Evolutionary conservation across 2,888 invertebrate species (phyloP).

Genomic region (Rotaria macrura): DNA sequence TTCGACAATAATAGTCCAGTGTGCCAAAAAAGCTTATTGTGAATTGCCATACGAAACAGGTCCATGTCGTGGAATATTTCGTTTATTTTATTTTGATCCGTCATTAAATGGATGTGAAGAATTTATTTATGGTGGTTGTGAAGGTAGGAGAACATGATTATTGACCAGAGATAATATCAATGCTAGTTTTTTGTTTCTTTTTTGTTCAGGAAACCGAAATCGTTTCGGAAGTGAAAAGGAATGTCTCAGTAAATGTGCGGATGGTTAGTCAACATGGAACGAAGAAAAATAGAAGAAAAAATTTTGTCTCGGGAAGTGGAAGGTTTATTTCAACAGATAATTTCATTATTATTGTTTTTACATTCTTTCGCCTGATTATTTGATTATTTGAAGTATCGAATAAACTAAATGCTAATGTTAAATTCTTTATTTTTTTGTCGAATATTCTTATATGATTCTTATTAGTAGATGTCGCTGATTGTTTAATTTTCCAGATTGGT

Average conservation of each 20-base stretch:
- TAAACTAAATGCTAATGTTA: background rate
- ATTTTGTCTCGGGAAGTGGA: no score
- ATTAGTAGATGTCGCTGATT: background rate
- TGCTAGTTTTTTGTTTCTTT: no score
- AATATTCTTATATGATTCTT: background rate
- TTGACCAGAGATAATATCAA: background rate
- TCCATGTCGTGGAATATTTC: slow-evolving; percentile 20
- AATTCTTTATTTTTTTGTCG: background rate
- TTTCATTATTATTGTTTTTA: background rate
- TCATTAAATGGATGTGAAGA: background rate
- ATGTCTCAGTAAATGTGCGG: slow-evolving; percentile 11
- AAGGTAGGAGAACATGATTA: background rate
- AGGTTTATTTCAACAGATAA: background rate
- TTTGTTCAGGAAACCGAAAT: slow-evolving; percentile 22
- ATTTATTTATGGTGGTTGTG: slow-evolving; percentile 32
- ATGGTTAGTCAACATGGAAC: background rate
- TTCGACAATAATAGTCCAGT: background rate
- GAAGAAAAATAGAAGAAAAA: background rate
- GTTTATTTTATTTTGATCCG: slow-evolving; percentile 11
- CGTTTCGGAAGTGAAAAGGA: slow-evolving; percentile 19
- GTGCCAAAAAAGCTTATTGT: background rate
- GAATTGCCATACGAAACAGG: background rate
- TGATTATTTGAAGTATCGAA: background rate
- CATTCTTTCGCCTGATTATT: background rate
- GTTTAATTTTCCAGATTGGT: background rate